Evolutionary conservation across 2,797 vertebrate genomes (phyloP), one percentile per base, ranked within the genome.

Genomic region (Emydoidea blandingii): DNA sequence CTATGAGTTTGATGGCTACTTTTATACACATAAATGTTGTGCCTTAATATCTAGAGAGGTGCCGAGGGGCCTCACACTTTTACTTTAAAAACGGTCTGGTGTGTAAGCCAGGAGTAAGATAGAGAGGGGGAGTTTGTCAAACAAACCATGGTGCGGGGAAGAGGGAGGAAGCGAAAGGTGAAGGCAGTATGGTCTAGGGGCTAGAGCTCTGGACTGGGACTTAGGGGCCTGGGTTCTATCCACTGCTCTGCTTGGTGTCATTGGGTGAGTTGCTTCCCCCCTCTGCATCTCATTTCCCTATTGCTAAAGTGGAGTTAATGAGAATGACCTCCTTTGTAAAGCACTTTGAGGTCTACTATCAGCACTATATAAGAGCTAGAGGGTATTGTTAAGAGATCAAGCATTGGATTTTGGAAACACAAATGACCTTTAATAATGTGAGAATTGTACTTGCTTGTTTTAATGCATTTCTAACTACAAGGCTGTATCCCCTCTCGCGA

Each of bases 21-120:
- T 9, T 65, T 50, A 4, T 7, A 25, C 1, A 4, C 19, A 31
- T 5, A 18, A 1, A 4, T 23, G 34, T 91, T 94, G 85, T 54
- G 59, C 25, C 56, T 3, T 44, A 3, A 0, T 44, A 68, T 54
- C 34, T 37, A 37, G 25, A 83, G 50, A 31, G 12, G 47, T 4
- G 52, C 44, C 0, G 0, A 41, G 52, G 7, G 23, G 81, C 37
- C 59, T 57, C 7, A 10, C 37, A 50, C 54, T 80, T 47, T 79
- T 79, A 34, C 54, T 81, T 72, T 41, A 65, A 62, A 89, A 57
- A 15, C 34, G 49, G 52, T 50, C 50, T 87, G 29, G 59, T 90
- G 56, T 12, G 44, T n/a, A 41, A 87, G 16, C 76, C 50, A 68
- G 85, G 49, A 86, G 27, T 57, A 86, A 41, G 27, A 10, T 19